These are phyloP conservation scores for Elmis aenea DNA, from an alignment of 2,888 invertebrate species.

Conservation along the genomic window DNA sequence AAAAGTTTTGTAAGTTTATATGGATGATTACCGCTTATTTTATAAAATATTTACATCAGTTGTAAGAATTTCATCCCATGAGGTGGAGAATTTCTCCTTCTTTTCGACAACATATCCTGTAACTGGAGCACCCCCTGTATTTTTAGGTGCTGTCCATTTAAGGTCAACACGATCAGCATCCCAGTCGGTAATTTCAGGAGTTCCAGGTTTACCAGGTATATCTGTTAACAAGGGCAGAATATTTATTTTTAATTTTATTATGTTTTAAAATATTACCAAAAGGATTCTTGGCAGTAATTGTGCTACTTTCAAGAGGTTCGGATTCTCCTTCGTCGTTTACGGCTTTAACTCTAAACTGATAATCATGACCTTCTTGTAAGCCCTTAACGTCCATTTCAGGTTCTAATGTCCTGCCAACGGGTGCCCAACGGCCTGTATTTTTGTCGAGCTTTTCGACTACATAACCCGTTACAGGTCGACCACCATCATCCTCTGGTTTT, in stretches of 20 bases:
- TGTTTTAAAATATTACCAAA: constrained; percentile 61
- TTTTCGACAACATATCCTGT: constrained; percentile 86
- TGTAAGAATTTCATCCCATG: constrained; percentile 76
- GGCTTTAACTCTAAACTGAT: constrained; percentile 90
- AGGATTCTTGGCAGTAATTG: constrained; percentile 93
- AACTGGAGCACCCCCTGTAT: constrained; percentile 73
- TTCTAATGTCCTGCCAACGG: constrained; percentile 82
- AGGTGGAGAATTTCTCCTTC: constrained; percentile 71
- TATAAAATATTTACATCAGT: constrained; percentile 55
- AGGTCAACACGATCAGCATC: constrained; percentile 84
- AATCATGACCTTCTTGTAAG: constrained; percentile 86
- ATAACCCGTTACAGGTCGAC: constrained; percentile 88
- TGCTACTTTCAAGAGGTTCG: constrained; percentile 86
- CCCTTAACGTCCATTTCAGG: constrained; percentile 86
- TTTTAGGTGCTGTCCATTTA: constrained; percentile 76
- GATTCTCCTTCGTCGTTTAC: constrained; percentile 94
- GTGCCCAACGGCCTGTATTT: constrained; percentile 88
- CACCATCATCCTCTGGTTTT: constrained; percentile 92
- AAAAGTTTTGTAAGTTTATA: no score
- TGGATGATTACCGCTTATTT: not conserved
- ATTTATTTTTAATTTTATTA: not conserved
- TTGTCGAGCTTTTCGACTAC: constrained; percentile 92
- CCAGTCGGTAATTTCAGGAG: constrained; percentile 83
- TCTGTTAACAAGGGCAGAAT: constrained; percentile 49
- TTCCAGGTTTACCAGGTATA: constrained; percentile 79